Conservation (phyloP, 2,113 vertebrate species). For the Cryptomyrus ogoouensis region DNA sequence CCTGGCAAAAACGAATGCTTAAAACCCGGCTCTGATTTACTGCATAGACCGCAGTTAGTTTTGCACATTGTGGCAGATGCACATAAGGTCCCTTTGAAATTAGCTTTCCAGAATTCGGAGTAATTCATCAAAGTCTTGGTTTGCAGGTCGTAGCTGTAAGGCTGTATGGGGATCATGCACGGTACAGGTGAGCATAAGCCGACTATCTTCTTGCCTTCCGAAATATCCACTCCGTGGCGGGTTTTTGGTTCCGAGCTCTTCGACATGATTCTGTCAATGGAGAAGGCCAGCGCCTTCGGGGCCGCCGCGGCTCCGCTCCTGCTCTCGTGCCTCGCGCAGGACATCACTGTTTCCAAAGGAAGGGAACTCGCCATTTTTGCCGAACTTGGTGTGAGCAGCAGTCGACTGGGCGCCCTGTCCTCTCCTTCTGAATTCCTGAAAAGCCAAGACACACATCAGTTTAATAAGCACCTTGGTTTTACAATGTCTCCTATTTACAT, state of each 20-base stretch:
- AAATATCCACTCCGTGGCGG: constrained; percentile 53
- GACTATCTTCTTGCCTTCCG: constrained; percentile 71
- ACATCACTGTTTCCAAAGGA: constrained; percentile 82
- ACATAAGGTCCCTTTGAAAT: constrained; percentile 72
- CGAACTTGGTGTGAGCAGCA: constrained; percentile 66
- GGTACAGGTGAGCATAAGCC: constrained; percentile 86
- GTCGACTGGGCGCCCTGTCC: constrained; percentile 58
- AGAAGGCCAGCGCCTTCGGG: constrained; percentile 92
- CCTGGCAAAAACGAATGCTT: constrained; percentile 66
- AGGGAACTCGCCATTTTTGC: constrained; percentile 81
- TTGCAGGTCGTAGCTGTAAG: constrained; percentile 82
- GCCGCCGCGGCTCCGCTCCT: constrained; percentile 71
- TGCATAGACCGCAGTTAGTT: constrained; percentile 79
- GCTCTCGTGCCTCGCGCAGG: constrained; percentile 68
- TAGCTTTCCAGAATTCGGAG: constrained; percentile 90
- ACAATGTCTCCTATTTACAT: constrained; percentile 84
- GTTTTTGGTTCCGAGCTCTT: constrained; percentile 79
- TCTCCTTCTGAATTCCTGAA: constrained; percentile 77
- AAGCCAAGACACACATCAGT: constrained; percentile 79
- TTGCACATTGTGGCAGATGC: constrained; percentile 77
- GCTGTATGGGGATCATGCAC: constrained; percentile 87
- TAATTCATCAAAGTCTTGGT: constrained; percentile 91
- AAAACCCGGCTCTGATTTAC: constrained; percentile 72
- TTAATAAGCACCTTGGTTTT: constrained; percentile 85
- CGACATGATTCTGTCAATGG: constrained; percentile 98